A percentile compares a stretch with the other conserved stretches of the same genome.
Conservation (phyloP, 1,140 invertebrate genomes). For the Hyles vespertilio region DNA sequence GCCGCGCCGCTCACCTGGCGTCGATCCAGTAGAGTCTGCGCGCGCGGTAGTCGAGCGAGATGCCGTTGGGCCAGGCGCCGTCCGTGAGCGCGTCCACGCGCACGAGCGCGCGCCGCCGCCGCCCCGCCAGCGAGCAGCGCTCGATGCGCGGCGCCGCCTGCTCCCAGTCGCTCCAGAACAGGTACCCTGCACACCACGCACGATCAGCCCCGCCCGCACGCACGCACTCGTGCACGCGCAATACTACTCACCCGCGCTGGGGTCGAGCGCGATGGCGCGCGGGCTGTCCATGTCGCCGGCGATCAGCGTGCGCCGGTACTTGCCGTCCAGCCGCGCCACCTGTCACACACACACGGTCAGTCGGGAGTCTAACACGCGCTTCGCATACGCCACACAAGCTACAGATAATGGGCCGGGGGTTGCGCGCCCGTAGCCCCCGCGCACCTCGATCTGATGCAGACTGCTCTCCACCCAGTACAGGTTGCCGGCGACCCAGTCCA, state of each 20-base stretch:
- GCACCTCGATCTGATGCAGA: conserved; percentile 89
- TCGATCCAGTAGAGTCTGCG: conserved; percentile 91
- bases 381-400: no score
- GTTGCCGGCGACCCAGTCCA: conserved; percentile 91
- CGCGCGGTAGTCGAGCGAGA: conserved; percentile 88
- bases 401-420: no score
- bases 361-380: no score
- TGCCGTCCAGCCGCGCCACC: conserved; percentile 89
- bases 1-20: conserved; percentile 71
- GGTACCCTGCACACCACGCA: conserved; percentile 31
- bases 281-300: conserved; percentile 92
- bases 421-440: neutral
- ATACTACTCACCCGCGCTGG: conserved; percentile 79
- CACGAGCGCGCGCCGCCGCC: conserved; percentile 76
- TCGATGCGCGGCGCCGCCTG: conserved; percentile 89
- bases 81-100: conserved; percentile 80
- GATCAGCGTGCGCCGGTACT: conserved; percentile 85
- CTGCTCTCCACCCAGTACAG: conserved; percentile 91
- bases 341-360: conserved; percentile 4
- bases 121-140: conserved; percentile 89
- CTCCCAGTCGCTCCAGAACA: conserved; percentile 96
- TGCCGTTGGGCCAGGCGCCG: conserved; percentile 92
- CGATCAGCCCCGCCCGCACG: conserved; percentile 1
- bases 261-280: conserved; percentile 90
- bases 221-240: neutral